Base-by-base conservation (phyloP, 2,113 vertebrate species). In the Sisor rabdophorus region DNA sequence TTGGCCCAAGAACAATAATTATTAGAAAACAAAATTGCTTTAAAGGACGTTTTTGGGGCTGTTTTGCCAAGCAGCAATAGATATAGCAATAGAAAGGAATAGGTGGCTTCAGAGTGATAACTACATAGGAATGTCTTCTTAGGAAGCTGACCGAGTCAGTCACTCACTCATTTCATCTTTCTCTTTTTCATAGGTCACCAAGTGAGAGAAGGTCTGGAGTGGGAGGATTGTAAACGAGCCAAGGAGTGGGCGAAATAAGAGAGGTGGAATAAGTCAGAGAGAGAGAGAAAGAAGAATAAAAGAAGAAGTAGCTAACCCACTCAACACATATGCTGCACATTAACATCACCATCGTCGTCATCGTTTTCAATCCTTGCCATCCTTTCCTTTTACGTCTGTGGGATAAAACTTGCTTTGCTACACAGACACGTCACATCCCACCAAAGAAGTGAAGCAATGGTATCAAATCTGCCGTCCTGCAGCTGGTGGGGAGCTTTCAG, bases 121-220 rank as follows among this genome's bases (percentile, higher is more conserved):
- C 91, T 89, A 85, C 83, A 89, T 71, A 70, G 79, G 75, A 85
- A 86, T 53, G 67, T 85, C 87, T 87, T 82, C 83, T 78, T 70
- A 86, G 76, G 86, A 85, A 20, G 63, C 74, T 71, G 78, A 9
- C 10, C 40, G 10, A 44, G 40, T 44, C 9, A 44, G 40, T 44
- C 40, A 44, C 40, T 64, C 76, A 77, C 83, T 84, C 58, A 10
- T 17, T 73, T 76, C 68, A 74, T 24, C 28, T 16, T 81, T 65
- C 40, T 76, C 30, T 79, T 55, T 74, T 58, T 76, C 80, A 87
- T 87, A 89, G 90, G 89, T 86, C 85, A 80, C 76, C 52, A 59
- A 76, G 81, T 74, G 75, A 89, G 79, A 83, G 26, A 73, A 52
- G 82, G 77, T 50, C 71, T 50, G 61, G 60, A 58, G 53, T 68